These are phyloP conservation scores for Planococcus citri DNA, from an alignment of 1,140 invertebrate genomes.

Conservation along the genomic window DNA sequence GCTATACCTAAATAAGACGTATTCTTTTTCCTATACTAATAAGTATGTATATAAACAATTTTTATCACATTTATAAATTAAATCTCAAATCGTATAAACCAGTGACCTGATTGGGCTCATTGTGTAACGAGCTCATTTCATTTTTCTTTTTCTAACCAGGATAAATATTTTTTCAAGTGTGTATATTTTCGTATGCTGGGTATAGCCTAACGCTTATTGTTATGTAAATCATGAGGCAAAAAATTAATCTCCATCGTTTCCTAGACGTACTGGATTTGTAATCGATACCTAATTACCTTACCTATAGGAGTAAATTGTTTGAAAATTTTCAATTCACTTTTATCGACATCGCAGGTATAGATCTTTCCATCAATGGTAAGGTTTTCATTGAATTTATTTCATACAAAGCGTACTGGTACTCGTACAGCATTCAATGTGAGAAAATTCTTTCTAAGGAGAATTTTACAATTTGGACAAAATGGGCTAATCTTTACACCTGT, in stretches of 20 bases:
- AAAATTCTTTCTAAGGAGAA: too few relatives aligned
- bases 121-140: neutral
- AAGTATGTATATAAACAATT: neutral
- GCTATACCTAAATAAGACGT: too few relatives aligned
- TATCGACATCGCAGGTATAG: too few relatives aligned
- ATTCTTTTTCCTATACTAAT: too few relatives aligned
- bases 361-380: too few relatives aligned
- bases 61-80: constrained; percentile 4
- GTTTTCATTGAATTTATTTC: too few relatives aligned
- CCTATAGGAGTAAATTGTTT: neutral
- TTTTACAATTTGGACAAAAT: too few relatives aligned
- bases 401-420: too few relatives aligned
- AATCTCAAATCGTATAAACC: neutral
- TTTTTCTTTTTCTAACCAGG: neutral
- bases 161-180: neutral
- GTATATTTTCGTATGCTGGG: neutral
- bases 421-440: too few relatives aligned
- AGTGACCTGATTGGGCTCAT: neutral
- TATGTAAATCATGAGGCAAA: neutral
- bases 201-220: neutral
- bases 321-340: neutral
- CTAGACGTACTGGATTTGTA: neutral
- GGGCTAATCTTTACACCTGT: too few relatives aligned
- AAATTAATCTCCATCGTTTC: neutral
- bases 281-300: too few relatives aligned